Conservation (phyloP, 2,888 invertebrate genomes). For the Epicampocera succincta region DNA sequence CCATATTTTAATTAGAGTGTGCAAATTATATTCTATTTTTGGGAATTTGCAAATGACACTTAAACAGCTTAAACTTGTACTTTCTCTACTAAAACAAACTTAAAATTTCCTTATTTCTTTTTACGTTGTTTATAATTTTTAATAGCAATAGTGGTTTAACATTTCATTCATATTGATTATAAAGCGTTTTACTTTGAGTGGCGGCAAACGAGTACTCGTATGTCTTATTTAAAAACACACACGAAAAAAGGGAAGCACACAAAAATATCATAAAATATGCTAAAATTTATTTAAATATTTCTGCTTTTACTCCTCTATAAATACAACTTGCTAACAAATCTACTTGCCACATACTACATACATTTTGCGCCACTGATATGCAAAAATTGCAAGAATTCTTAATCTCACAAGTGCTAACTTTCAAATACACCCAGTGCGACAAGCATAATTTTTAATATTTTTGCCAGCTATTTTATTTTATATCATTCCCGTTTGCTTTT, state of each 20-base stretch:
- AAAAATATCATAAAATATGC: conserved; percentile 57
- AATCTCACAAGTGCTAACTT: conserved; percentile 71
- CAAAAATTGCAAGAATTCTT: conserved; percentile 49
- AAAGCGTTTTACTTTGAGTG: conserved; percentile 59
- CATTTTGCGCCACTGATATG: neutral
- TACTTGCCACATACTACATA: neutral
- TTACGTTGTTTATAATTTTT: no score
- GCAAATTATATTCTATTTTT: no score
- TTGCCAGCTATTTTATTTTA: conserved; percentile 45
- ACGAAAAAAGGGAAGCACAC: conserved; percentile 25
- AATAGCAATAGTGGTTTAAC: no score
- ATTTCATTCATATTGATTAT: conserved; percentile 70
- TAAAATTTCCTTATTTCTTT: no score
- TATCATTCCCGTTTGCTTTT: conserved; percentile 15
- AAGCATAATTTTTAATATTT: conserved; percentile 70
- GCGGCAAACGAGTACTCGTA: neutral
- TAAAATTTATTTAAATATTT: conserved; percentile 61
- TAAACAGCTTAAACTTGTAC: no score
- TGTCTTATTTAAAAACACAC: conserved; percentile 30
- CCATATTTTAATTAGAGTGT: no score
- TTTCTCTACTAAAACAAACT: no score
- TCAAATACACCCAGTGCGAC: conserved; percentile 72
- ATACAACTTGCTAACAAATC: neutral
- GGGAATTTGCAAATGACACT: no score
- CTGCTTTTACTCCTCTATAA: no score